Base-by-base conservation (phyloP, 1,140 invertebrate species). In the Rhagoletis pomonella region DNA sequence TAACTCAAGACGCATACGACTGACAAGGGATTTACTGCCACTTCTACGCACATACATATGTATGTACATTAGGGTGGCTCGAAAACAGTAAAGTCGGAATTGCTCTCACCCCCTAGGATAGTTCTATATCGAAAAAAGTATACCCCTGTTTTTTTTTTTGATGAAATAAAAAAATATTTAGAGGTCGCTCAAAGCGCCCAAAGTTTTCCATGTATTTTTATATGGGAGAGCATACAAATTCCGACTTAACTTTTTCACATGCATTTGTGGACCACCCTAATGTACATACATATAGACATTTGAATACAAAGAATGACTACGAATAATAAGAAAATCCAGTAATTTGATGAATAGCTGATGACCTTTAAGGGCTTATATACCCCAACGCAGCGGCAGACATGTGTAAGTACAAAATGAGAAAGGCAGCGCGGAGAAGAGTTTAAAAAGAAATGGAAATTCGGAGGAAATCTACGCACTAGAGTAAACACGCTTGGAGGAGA, bases 281-380 rank as follows among this genome's bases (percentile, higher is more conserved):
- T 29, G 29, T 29, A 29, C 29, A 29, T 29, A 29, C 29, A 29
- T 29, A 29, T 29, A 29, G 0, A 29, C 29, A 29, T n/a, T n/a
- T 3, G 12, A 1, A 19, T 9, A 3, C 39, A 42, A 3, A 5
- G n/a, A 73, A 39, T 73, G 67, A 44, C 67, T 44, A 47, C 67
- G 67, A 47, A 73, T 73, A 73, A 73, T 55, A 81, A 81, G 73
- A 81, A 81, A 81, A 81, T 50, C 47, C 47, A 55, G 73, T 55
- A 81, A 81, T 81, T 81, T 81, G 47, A 81, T 81, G 73, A 81
- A 81, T 81, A 81, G 44, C 47, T 55, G 47, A 81, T 58, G 73
- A 81, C 73, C 73, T 81, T 81, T 19, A 81, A 47, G 55, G 50
- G 47, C 73, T 55, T 81, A 81, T 12, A 19, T n/a, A 47, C 47